These are phyloP conservation scores for Papilio gigon DNA, from an alignment of 2,888 invertebrate species.

Conservation along the genomic window DNA sequence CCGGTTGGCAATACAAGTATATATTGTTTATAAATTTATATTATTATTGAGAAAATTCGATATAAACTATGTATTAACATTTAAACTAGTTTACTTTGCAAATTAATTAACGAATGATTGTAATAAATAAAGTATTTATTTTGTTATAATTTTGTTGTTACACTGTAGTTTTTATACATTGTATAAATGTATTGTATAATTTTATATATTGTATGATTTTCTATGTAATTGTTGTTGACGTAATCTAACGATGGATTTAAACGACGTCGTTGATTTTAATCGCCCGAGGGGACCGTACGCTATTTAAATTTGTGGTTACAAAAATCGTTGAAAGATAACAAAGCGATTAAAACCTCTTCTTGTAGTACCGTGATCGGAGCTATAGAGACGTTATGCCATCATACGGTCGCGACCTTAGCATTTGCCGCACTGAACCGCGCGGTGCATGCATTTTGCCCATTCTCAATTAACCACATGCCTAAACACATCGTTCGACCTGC, in stretches of 20 bases:
- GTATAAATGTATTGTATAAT: too few relatives aligned
- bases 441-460: slow-evolving; percentile 31
- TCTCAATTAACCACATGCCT: slow-evolving; percentile 34
- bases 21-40: slow-evolving; percentile 1
- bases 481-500: slow-evolving; percentile 31
- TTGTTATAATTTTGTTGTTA: neutral
- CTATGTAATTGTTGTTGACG: too few relatives aligned
- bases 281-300: neutral
- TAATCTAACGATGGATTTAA: neutral
- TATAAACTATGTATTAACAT: slow-evolving; percentile 12
- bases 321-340: neutral
- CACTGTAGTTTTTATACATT: too few relatives aligned
- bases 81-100: slow-evolving; percentile 6
- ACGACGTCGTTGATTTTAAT: neutral
- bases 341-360: slow-evolving; percentile 34
- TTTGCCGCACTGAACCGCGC: slow-evolving; percentile 50
- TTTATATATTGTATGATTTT: too few relatives aligned
- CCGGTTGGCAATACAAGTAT: neutral
- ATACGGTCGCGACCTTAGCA: slow-evolving; percentile 65
- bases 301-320: neutral
- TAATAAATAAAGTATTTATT: slow-evolving; percentile 11
- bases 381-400: slow-evolving; percentile 65
- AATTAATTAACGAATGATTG: neutral
- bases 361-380: slow-evolving; percentile 44
- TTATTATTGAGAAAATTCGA: slow-evolving; percentile 6